Evolutionary conservation across 2,888 invertebrate species (phyloP).

Genomic region (Eupsilia transversa): DNA sequence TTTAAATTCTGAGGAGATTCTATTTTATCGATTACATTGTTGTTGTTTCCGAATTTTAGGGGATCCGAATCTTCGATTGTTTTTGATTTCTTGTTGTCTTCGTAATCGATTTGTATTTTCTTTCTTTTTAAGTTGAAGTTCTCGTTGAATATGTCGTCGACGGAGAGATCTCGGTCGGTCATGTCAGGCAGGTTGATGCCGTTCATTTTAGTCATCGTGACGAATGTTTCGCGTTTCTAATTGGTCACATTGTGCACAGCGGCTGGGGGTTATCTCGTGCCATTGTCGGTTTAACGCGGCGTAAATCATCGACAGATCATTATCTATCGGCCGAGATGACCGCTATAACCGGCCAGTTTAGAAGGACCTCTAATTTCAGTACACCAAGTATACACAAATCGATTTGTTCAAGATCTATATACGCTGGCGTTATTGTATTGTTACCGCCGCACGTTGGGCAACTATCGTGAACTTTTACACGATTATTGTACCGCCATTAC

Average conservation of each 20-base stretch:
- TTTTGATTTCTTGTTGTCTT: constrained; percentile 64
- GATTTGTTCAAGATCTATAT: constrained; percentile 77
- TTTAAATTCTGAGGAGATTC: constrained; percentile 74
- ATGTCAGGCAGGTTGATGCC: constrained; percentile 81
- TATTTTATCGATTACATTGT: constrained; percentile 71
- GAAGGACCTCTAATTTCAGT: constrained; percentile 74
- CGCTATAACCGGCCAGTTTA: constrained; percentile 79
- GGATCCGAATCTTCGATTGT: constrained; percentile 52
- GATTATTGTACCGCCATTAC: constrained; percentile 88
- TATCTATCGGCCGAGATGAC: constrained; percentile 85
- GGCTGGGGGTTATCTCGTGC: constrained; percentile 81
- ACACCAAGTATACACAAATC: constrained; percentile 71
- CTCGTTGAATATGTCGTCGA: constrained; percentile 83
- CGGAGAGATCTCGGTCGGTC: constrained; percentile 78
- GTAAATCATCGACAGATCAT: constrained; percentile 89
- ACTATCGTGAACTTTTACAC: constrained; percentile 90
- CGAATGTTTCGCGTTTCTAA: constrained; percentile 77
- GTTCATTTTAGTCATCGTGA: constrained; percentile 87
- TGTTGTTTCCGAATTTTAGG: constrained; percentile 75
- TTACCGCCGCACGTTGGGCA: constrained; percentile 84
- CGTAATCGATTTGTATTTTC: constrained; percentile 74
- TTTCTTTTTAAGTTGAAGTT: constrained; percentile 79
- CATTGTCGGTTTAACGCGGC: constrained; percentile 88
- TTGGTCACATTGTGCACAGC: constrained; percentile 86
- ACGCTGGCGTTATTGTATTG: constrained; percentile 80